A percentile compares a stretch with the other conserved stretches of the same genome.
These are phyloP conservation scores for Hepsetus odoe DNA, from an alignment of 2,113 vertebrate species.

Conservation along the genomic window DNA sequence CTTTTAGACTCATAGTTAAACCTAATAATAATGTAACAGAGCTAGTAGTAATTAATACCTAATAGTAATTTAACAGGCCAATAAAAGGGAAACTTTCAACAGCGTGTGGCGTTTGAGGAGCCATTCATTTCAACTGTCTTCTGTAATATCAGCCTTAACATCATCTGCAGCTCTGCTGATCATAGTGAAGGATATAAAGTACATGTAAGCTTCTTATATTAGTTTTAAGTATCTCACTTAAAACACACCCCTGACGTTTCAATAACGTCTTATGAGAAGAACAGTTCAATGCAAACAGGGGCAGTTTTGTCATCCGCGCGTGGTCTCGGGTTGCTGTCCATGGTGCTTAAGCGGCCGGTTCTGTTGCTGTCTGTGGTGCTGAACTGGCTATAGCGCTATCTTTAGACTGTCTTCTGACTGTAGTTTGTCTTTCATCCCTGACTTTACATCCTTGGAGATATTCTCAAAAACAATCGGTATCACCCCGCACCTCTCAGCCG, in stretches of 20 bases:
- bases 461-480: conserved; percentile 1
- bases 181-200: background rate
- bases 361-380: conserved; percentile 69
- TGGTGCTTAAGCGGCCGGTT: conserved; percentile 54
- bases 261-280: background rate
- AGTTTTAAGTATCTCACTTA: background rate
- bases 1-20: too few species aligned
- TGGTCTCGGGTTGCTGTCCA: conserved; percentile 54
- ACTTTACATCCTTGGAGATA: conserved; percentile 2
- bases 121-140: background rate
- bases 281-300: background rate
- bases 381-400: conserved; percentile 40
- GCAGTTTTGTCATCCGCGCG: background rate
- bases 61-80: too few species aligned
- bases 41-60: too few species aligned
- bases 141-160: background rate
- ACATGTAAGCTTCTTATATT: background rate
- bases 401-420: background rate
- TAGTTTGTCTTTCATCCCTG: background rate
- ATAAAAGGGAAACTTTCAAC: background rate
- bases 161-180: background rate
- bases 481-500: conserved; percentile 5
- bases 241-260: background rate
- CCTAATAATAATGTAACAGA: too few species aligned
- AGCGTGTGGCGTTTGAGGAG: too few species aligned